Evolutionary conservation across 2,888 invertebrate genomes (phyloP), one percentile per base, ranked within the genome.

Genomic region (Cheilosia variabilis): DNA sequence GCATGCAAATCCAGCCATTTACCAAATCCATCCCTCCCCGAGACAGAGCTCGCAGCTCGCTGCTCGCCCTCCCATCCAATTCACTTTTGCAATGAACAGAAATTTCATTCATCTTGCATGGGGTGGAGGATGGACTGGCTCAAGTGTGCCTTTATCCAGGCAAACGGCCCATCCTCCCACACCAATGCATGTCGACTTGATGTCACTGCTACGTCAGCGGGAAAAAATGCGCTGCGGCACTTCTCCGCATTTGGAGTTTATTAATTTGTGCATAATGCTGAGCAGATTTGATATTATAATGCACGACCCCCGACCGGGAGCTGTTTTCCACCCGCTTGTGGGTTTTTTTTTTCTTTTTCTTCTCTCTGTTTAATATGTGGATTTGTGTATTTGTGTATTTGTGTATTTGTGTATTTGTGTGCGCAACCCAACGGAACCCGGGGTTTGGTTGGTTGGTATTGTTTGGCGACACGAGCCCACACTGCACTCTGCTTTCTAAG

Each of bases 241-340:
- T 87, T 88, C 87, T 82, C 69, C 78, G 87, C 81, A 82, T 87
- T 81, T 78, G 73, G 87, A 88, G 87, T 88, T 88, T 88, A 88
- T 88, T 88, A 88, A 88, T 88, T 88, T 88, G 87, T 88, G 87
- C 88, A 88, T 87, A 87, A 87, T 87, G 87, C 77, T 78, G 87
- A 84, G 81, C 87, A 87, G 87, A 87, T 88, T 87, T 87, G 88
- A 88, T 87, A 83, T 86, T 80, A 87, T 83, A 87, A 87, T 87
- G 87, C 80, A 87, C 73, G 86, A 81, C 76, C 76, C 81, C 86
- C 76, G 53, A 45, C 57, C 53, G 41, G 37, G 79, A 27, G 15
- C 22, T 71, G 60, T 52, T 57, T 57, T 69, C 57, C 52, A 5
- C 45, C 37, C 24, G 13, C 10, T 57, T 31, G 13, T 13, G 4